These are phyloP conservation scores for Tetranychus urticae DNA, from an alignment of 1,140 invertebrate species.

Conservation along the genomic window DNA sequence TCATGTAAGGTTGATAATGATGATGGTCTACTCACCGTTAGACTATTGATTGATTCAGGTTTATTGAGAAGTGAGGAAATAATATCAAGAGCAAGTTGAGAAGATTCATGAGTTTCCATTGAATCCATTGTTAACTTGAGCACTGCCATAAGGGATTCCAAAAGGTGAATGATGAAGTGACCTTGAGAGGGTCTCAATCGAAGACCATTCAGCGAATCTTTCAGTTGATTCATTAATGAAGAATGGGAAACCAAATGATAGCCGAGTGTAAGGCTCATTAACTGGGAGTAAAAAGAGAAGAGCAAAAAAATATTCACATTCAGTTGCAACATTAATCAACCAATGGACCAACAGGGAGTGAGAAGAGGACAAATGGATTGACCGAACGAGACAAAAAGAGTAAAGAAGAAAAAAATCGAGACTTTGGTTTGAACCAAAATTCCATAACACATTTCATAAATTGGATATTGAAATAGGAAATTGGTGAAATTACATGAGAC, in stretches of 20 bases:
- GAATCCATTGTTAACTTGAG: neutral
- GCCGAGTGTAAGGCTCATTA: neutral
- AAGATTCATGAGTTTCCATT: neutral
- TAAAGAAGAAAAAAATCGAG: too few species aligned
- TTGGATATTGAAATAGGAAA: too few species aligned
- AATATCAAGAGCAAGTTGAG: neutral
- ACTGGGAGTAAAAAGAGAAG: neutral
- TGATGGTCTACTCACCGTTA: neutral
- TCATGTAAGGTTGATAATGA: too few species aligned
- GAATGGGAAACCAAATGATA: neutral
- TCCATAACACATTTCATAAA: too few species aligned
- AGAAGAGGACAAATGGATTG: too few species aligned
- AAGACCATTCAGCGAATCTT: neutral
- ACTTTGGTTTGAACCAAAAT: too few species aligned
- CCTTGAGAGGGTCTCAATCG: neutral
- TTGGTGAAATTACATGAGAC: too few species aligned
- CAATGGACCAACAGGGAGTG: too few species aligned
- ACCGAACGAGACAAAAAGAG: too few species aligned
- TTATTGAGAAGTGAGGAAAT: neutral
- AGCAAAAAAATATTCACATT: too few species aligned
- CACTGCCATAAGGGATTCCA: neutral
- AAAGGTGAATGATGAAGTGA: neutral
- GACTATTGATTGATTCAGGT: neutral
- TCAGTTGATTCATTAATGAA: neutral
- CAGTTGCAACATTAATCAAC: too few species aligned